Evolutionary conservation across 2,888 invertebrate genomes (phyloP).

Genomic region (Therioaphis trifolii): DNA sequence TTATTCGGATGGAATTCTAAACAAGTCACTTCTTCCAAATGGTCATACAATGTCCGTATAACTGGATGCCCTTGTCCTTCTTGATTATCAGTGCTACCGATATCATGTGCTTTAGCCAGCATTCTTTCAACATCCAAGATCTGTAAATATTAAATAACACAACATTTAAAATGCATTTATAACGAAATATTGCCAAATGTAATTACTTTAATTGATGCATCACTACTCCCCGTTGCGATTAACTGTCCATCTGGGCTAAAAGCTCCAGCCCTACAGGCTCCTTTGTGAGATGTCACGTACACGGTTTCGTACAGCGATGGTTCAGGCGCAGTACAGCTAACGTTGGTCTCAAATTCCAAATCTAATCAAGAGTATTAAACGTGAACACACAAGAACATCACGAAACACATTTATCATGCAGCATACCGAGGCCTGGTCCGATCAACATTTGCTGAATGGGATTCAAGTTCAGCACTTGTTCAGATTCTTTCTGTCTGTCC

Average conservation of each 20-base stretch:
- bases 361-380: constrained; percentile 71
- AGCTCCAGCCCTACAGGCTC: constrained; percentile 93
- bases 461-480: constrained; percentile 72
- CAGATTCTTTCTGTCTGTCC: constrained; percentile 73
- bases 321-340: constrained; percentile 91
- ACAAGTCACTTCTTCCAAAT: constrained; percentile 96
- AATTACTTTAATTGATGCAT: constrained; percentile 93
- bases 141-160: constrained; percentile 68
- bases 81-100: constrained; percentile 82
- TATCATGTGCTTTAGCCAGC: constrained; percentile 86
- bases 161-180: neutral
- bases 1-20: constrained; percentile 97
- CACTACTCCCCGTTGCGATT: constrained; percentile 97
- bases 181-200: constrained; percentile 1
- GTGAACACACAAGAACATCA: neutral
- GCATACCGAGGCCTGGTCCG: constrained; percentile 75
- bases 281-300: constrained; percentile 98
- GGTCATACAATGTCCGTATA: constrained; percentile 96
- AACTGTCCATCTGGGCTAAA: constrained; percentile 95
- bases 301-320: constrained; percentile 98
- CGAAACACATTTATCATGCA: neutral
- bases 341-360: constrained; percentile 96
- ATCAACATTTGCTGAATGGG: constrained; percentile 73
- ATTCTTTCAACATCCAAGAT: constrained; percentile 99
- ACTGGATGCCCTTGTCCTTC: constrained; percentile 96